These are phyloP conservation scores for Drosophila stalkeri DNA, from an alignment of 2,888 invertebrate species.

Conservation along the genomic window DNA sequence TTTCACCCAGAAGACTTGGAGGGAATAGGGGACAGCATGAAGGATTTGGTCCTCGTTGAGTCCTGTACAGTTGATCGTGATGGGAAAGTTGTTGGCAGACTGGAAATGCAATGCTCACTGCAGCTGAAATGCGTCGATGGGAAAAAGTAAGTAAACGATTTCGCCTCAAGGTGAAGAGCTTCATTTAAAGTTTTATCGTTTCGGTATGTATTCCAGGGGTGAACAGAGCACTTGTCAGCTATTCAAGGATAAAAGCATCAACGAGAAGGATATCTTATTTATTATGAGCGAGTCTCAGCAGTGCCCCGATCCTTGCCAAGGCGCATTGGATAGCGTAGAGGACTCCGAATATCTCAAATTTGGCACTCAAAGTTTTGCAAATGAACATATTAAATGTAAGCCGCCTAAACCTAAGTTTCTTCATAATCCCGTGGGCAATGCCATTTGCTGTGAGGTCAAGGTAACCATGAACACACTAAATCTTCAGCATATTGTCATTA, in stretches of 20 bases:
- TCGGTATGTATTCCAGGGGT: background rate
- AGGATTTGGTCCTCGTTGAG: conserved; percentile 55
- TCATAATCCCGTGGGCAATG: conserved; percentile 42
- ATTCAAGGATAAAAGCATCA: conserved; percentile 65
- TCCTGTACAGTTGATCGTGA: conserved; percentile 47
- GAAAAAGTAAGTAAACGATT: conserved; percentile 24
- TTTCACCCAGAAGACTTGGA: conserved; percentile 55
- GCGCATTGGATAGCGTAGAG: conserved; percentile 15
- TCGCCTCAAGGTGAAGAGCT: no score
- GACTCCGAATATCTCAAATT: conserved; percentile 61
- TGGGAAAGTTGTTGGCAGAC: conserved; percentile 47
- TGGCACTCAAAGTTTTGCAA: conserved; percentile 71
- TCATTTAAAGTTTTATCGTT: no score
- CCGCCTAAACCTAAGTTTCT: conserved; percentile 46
- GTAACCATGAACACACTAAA: conserved; percentile 10
- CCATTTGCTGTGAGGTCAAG: conserved; percentile 64
- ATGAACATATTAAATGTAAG: conserved; percentile 19
- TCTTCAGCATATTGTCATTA: background rate
- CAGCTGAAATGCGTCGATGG: conserved; percentile 59
- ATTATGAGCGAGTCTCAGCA: conserved; percentile 65
- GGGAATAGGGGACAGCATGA: conserved; percentile 6
- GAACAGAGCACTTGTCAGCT: conserved; percentile 24
- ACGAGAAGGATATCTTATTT: conserved; percentile 73
- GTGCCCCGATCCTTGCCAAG: conserved; percentile 54
- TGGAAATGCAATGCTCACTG: conserved; percentile 52